Percentiles rank a stretch among this genome's conserved stretches.
Conservation (phyloP, 2,797 vertebrate species). For the Aldrovandia affinis region DNA sequence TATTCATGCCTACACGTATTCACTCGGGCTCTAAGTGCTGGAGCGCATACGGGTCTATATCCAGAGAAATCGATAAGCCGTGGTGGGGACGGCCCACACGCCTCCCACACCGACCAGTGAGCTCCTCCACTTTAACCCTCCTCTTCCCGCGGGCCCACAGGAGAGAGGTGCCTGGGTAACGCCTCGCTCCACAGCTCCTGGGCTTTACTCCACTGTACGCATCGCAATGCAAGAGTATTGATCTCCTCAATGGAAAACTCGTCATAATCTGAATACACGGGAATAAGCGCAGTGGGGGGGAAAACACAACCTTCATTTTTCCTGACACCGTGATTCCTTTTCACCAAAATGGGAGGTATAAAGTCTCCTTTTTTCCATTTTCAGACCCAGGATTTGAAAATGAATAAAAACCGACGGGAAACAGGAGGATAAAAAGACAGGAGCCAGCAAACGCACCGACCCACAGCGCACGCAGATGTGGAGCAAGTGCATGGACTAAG, state of each 20-base stretch:
- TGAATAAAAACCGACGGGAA: neutral
- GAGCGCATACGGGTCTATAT: neutral
- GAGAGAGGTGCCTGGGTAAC: neutral
- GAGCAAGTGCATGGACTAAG: neutral
- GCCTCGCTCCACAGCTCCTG: neutral
- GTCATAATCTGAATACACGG: neutral
- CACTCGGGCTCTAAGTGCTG: neutral
- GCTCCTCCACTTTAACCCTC: conserved; percentile 14
- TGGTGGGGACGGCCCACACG: conserved; percentile 10
- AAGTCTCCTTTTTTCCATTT: neutral
- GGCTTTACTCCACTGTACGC: neutral
- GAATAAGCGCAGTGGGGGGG: neutral
- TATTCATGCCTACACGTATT: neutral
- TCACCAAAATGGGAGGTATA: neutral
- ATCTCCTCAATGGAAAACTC: neutral
- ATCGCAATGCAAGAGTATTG: neutral
- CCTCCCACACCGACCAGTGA: conserved; percentile 25
- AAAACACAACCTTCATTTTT: neutral
- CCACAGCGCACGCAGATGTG: neutral
- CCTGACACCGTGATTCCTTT: too few relatives aligned
- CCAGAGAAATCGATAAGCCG: conserved; percentile 23
- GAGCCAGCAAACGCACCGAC: neutral
- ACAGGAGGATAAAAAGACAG: neutral
- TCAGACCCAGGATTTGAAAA: neutral
- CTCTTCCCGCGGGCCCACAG: neutral